Percentiles rank a stretch among this genome's conserved stretches.
phyloP scores from a whole-genome alignment of 2,888 invertebrate species.

The Parnassius mnemosyne region DNA sequence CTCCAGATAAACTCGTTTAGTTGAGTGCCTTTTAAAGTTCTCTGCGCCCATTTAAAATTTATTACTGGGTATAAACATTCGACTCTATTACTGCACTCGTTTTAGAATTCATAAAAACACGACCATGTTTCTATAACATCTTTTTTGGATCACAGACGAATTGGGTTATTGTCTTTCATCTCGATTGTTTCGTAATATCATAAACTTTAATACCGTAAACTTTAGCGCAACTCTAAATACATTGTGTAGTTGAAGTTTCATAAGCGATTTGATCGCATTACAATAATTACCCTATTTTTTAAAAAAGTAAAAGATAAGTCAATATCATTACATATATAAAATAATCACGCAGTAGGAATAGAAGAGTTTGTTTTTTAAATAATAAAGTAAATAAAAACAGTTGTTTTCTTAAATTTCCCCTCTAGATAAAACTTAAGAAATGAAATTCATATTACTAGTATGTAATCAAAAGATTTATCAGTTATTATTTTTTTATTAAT shows the following conservation, averaged over 20 bases:
- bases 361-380: no score
- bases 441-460: no score
- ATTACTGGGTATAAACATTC: constrained; percentile 56
- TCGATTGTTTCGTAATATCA: constrained; percentile 58
- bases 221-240: constrained; percentile 45
- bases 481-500: no score
- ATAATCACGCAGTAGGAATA: no score
- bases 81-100: constrained; percentile 44
- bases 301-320: constrained; percentile 17
- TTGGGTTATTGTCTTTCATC: constrained; percentile 56
- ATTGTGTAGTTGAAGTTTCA: constrained; percentile 45
- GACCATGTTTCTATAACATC: constrained; percentile 48
- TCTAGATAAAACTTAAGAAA: no score
- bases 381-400: no score
- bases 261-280: constrained; percentile 36
- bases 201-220: constrained; percentile 43
- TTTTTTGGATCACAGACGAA: constrained; percentile 54
- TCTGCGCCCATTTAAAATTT: constrained; percentile 53
- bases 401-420: no score
- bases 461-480: no score
- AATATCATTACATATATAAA: no score
- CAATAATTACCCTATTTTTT: constrained; percentile 25
- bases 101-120: constrained; percentile 49
- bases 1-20: constrained; percentile 25
- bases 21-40: constrained; percentile 43